These are phyloP conservation scores for Shinisaurus crocodilurus DNA, from an alignment of 2,113 vertebrate genomes.

Conservation along the genomic window DNA sequence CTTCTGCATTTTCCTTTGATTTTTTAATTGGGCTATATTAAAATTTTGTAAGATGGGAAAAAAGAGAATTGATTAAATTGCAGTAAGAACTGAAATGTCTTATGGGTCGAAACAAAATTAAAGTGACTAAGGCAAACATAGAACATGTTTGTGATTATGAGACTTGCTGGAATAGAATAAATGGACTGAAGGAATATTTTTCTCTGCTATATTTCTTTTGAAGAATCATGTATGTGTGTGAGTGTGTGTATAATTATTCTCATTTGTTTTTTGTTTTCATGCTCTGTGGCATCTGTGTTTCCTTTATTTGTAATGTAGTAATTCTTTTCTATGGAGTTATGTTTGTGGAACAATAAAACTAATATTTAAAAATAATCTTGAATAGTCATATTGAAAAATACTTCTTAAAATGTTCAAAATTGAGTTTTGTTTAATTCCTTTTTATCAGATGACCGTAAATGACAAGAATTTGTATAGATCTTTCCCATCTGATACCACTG, in stretches of 20 bases:
- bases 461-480: constrained; percentile 48
- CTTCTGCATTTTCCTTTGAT: neutral
- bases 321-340: neutral
- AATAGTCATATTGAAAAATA: constrained; percentile 7
- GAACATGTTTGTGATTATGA: neutral
- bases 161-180: neutral
- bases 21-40: neutral
- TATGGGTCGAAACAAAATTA: neutral
- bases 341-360: neutral
- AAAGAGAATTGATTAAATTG: neutral
- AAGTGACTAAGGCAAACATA: neutral
- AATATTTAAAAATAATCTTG: neutral
- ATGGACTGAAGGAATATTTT: neutral
- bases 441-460: constrained; percentile 57
- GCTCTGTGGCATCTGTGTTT: neutral
- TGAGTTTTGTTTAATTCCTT: constrained; percentile 49
- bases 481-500: constrained; percentile 26
- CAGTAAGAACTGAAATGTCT: neutral
- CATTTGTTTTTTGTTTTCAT: neutral
- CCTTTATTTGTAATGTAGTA: neutral
- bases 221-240: neutral
- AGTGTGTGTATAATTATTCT: no score
- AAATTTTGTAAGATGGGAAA: neutral
- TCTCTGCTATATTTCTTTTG: no score
- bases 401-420: neutral